phyloP scores from a whole-genome alignment of 2,888 invertebrate genomes.

The Belgica antarctica region DNA sequence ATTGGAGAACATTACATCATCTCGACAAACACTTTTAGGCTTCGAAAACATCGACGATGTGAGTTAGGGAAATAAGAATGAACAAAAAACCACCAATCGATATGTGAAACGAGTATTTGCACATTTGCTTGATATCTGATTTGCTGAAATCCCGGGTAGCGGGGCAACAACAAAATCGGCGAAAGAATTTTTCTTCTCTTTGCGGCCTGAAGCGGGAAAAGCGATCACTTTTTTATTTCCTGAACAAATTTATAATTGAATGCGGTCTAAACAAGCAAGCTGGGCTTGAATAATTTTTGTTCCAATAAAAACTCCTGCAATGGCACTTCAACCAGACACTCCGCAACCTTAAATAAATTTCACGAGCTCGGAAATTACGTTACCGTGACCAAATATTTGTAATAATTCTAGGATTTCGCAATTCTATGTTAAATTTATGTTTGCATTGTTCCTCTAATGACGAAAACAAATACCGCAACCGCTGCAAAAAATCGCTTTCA shows the following conservation, averaged over 20 bases:
- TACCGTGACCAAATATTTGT: slow-evolving; percentile 25
- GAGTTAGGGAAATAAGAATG: too few relatives aligned
- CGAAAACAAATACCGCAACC: neutral
- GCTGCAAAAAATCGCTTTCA: neutral
- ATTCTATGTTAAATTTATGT: slow-evolving; percentile 2
- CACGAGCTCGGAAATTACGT: slow-evolving; percentile 9
- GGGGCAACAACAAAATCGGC: neutral
- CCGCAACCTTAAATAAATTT: neutral
- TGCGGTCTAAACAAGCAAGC: neutral
- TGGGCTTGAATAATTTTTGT: neutral
- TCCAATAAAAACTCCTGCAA: too few relatives aligned
- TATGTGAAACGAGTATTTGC: slow-evolving; percentile 18
- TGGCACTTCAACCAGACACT: neutral
- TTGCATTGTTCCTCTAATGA: slow-evolving; percentile 1
- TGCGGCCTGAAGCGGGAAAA: neutral
- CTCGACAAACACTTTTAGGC: too few relatives aligned
- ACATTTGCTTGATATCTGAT: slow-evolving; percentile 20
- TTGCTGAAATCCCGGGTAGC: neutral
- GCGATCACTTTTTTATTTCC: slow-evolving; percentile 30
- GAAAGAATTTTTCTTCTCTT: slow-evolving; percentile 4
- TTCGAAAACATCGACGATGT: too few relatives aligned
- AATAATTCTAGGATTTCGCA: slow-evolving; percentile 30
- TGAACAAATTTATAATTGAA: slow-evolving; percentile 28
- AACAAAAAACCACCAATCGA: too few relatives aligned
- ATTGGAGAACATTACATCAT: too few relatives aligned